A percentile compares a stretch with the other conserved stretches of the same genome.
Conservation (phyloP, 2,113 vertebrate species). For the Hyaena hyaena region DNA sequence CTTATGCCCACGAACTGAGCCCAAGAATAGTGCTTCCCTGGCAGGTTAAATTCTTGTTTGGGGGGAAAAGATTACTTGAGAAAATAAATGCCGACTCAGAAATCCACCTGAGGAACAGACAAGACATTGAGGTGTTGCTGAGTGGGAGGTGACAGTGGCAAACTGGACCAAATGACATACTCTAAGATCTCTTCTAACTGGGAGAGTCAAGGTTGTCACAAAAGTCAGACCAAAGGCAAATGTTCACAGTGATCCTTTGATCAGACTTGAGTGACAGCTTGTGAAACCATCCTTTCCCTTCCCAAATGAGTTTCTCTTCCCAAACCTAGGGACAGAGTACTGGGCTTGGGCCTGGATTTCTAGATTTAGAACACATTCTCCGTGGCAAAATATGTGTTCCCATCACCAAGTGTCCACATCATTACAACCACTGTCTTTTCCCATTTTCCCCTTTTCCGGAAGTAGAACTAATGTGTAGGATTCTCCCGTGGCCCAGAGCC, state of each 20-base stretch:
- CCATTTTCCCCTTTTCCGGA: neutral
- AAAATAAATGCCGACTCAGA: neutral
- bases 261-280: neutral
- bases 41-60: neutral
- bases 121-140: neutral
- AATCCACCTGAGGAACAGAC: neutral
- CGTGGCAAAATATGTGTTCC: neutral
- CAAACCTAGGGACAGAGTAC: neutral
- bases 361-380: neutral
- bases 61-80: neutral
- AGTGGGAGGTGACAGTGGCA: neutral
- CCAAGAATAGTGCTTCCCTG: neutral
- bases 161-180: neutral
- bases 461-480: neutral
- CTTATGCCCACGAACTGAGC: neutral
- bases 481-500: neutral
- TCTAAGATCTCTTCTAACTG: neutral
- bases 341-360: neutral
- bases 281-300: neutral
- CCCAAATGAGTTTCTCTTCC: neutral
- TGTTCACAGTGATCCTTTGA: neutral
- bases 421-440: neutral
- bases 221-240: neutral
- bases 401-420: neutral
- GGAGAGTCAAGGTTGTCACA: neutral